Percentiles rank a stretch among this genome's conserved stretches.
phyloP scores from a whole-genome alignment of 2,113 vertebrate genomes.

The Geococcyx californianus region DNA sequence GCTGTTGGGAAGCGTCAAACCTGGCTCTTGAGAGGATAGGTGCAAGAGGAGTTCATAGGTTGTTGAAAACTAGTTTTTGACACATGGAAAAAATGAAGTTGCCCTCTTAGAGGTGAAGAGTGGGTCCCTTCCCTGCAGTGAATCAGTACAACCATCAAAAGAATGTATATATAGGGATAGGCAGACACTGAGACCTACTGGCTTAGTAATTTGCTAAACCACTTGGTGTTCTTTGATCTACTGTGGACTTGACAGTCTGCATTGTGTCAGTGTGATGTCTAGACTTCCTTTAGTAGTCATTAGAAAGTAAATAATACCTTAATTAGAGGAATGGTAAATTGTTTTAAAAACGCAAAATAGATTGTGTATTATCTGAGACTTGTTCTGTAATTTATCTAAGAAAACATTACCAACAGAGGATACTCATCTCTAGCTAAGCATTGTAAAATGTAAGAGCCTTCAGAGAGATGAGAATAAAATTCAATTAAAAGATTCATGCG shows the following conservation, averaged over 20 bases:
- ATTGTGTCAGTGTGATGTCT: not conserved
- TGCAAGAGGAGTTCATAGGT: not conserved
- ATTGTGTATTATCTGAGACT: not conserved
- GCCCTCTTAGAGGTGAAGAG: not conserved
- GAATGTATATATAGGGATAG: not conserved
- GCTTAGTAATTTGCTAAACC: not conserved
- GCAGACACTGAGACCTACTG: not conserved
- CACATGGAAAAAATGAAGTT: not conserved
- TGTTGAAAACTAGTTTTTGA: not conserved
- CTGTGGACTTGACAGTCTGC: not conserved
- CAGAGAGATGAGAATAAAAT: not conserved
- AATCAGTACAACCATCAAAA: not conserved
- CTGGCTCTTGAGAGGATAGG: not conserved
- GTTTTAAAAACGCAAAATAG: not conserved
- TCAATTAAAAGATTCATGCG: not conserved
- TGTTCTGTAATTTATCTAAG: constrained; percentile 9
- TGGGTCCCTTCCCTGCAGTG: not conserved
- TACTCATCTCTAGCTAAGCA: not conserved
- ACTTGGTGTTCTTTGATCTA: not conserved
- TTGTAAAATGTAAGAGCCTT: not conserved
- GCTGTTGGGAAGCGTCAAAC: not conserved
- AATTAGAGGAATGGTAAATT: not conserved
- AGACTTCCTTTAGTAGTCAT: not conserved
- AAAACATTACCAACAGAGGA: not conserved
- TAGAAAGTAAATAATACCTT: not conserved